Percentiles rank a stretch among this genome's conserved stretches.
These are phyloP conservation scores for Thunnus albacares DNA, from an alignment of 2,797 vertebrate genomes.

Conservation along the genomic window DNA sequence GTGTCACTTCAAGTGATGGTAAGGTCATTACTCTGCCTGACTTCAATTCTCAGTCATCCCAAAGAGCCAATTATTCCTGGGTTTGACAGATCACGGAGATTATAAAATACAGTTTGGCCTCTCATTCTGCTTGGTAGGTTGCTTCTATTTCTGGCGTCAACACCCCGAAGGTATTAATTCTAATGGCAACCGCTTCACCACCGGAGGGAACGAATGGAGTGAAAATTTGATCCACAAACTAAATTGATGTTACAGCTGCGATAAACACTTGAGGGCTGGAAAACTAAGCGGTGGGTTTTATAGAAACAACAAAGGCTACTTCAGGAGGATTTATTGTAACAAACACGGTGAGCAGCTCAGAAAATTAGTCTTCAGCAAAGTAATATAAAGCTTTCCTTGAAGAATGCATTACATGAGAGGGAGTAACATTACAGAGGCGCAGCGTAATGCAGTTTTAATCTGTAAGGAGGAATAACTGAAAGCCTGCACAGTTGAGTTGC, in stretches of 20 bases:
- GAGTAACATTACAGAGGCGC: conserved; percentile 34
- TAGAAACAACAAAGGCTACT: conserved; percentile 50
- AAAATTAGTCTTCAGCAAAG: conserved; percentile 1
- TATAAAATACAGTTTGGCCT: conserved; percentile 55
- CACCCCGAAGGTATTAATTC: conserved; percentile 66
- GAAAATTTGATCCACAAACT: conserved; percentile 69
- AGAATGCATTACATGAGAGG: conserved; percentile 17
- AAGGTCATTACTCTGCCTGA: conserved; percentile 65
- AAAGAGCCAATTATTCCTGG: conserved; percentile 71
- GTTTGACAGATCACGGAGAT: conserved; percentile 70
- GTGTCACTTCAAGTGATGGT: conserved; percentile 56
- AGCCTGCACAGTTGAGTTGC: conserved; percentile 42
- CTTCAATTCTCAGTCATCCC: conserved; percentile 64
- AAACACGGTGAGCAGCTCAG: conserved; percentile 20
- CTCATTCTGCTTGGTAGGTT: conserved; percentile 54
- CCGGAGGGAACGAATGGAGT: conserved; percentile 44
- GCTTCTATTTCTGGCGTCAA: conserved; percentile 66
- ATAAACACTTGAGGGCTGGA: conserved; percentile 61
- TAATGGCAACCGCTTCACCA: conserved; percentile 62
- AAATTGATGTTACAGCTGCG: conserved; percentile 71
- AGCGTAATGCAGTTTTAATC: conserved; percentile 61
- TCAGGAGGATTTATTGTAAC: conserved; percentile 40
- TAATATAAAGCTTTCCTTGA: conserved; percentile 35
- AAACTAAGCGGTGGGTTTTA: conserved; percentile 47
- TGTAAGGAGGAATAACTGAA: conserved; percentile 50